These are phyloP conservation scores for Sinelater perroti DNA, from an alignment of 2,888 invertebrate genomes.

Conservation along the genomic window DNA sequence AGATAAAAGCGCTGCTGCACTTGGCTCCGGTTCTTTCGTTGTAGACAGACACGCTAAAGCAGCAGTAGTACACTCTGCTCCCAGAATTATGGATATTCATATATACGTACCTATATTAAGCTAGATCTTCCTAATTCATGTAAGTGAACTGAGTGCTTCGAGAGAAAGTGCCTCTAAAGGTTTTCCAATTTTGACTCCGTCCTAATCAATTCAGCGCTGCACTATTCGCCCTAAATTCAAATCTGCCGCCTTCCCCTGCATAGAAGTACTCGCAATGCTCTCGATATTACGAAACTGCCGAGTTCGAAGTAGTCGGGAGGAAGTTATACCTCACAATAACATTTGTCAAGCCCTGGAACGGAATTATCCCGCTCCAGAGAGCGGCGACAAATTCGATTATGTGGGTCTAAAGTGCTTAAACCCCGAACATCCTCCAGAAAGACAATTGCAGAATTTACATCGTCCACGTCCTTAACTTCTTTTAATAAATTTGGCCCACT, in stretches of 20 bases:
- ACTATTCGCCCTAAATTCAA: slow-evolving; percentile 18
- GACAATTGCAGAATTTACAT: slow-evolving; percentile 19
- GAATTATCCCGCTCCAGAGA: slow-evolving; percentile 32
- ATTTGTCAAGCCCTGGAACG: slow-evolving; percentile 30
- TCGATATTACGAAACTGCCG: slow-evolving; percentile 27
- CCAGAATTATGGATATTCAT: too few relatives aligned
- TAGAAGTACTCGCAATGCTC: slow-evolving; percentile 21
- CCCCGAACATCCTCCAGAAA: slow-evolving; percentile 22
- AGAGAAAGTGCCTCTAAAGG: too few relatives aligned
- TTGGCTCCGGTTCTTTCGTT: too few relatives aligned
- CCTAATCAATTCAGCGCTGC: too few relatives aligned
- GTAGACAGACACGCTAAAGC: too few relatives aligned
- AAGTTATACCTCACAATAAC: slow-evolving; percentile 34
- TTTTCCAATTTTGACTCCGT: too few relatives aligned
- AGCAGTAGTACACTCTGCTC: too few relatives aligned
- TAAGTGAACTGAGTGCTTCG: too few relatives aligned
- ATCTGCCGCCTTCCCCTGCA: slow-evolving; percentile 14
- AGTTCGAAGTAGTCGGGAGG: slow-evolving; percentile 33
- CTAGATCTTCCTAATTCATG: too few relatives aligned
- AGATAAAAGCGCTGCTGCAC: too few relatives aligned
- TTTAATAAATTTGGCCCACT: slow-evolving; percentile 9
- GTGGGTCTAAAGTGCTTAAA: slow-evolving; percentile 30
- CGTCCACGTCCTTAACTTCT: slow-evolving; percentile 19
- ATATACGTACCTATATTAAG: too few relatives aligned
- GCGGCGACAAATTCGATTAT: slow-evolving; percentile 32